phyloP scores from a whole-genome alignment of 2,888 invertebrate species.

The Octonoba sinensis region DNA sequence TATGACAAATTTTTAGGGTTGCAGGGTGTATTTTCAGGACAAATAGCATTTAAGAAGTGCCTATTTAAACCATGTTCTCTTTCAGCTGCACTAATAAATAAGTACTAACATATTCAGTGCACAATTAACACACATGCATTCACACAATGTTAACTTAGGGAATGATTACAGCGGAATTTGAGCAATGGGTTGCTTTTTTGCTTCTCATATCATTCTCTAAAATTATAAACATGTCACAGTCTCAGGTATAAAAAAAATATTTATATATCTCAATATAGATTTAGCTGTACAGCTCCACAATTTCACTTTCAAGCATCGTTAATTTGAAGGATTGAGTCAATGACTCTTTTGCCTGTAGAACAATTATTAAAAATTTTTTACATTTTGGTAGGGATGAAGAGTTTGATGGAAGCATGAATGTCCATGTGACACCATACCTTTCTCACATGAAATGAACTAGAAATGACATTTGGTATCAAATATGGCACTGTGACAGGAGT shows the following conservation, averaged over 20 bases:
- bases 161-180: conserved; percentile 29
- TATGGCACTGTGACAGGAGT: conserved; percentile 61
- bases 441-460: conserved; percentile 19
- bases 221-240: conserved; percentile 26
- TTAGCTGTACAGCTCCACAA: conserved; percentile 25
- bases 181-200: conserved; percentile 49
- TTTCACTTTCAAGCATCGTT: background rate
- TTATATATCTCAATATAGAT: conserved; percentile 51
- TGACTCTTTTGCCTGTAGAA: background rate
- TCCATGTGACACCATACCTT: background rate
- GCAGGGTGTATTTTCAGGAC: background rate
- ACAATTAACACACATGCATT: conserved; percentile 17
- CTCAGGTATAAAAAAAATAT: conserved; percentile 54
- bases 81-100: too few species aligned
- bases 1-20: conserved; percentile 1
- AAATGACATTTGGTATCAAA: conserved; percentile 60
- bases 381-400: conserved; percentile 2
- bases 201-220: conserved; percentile 13
- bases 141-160: conserved; percentile 20
- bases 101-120: conserved; percentile 1
- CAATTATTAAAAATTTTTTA: conserved; percentile 7
- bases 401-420: conserved; percentile 3
- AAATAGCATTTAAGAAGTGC: too few species aligned
- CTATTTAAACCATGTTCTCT: too few species aligned
- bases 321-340: conserved; percentile 5